Base-by-base conservation (phyloP, 2,113 vertebrate genomes). In the Dasypus novemcinctus region DNA sequence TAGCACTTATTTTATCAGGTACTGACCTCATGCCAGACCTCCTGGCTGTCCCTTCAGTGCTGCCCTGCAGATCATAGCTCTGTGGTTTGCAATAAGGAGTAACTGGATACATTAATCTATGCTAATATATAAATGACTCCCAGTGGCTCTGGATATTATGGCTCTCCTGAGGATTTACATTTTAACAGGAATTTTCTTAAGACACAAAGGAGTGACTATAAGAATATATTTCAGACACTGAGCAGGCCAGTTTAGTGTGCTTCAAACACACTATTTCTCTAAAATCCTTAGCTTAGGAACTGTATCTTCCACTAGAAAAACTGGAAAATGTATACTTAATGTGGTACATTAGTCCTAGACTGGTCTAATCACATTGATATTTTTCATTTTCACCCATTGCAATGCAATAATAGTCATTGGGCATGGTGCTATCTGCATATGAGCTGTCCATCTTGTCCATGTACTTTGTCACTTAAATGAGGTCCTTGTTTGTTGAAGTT, bases 171-270 rank as follows among this genome's bases (percentile, higher is more conserved):
- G 11, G 68, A 82, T 78, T 94, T 68, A 83, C 52, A 86, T 95
- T 96, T 95, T 87, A 93, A 95, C 36, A 86, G 64, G 5, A 5
- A 71, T 91, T 93, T 88, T 93, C 75, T 83, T 84, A 64, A 76
- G 43, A 64, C 49, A 91, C 49, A 87, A 94, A 90, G 33, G 72
- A 80, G 29, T 61, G 63, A 90, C 52, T 92, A 54, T 84, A 87
- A 81, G 63, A 41, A 18, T 0, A 59, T 10, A 89, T 61, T 93
- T 93, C 79, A 94, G 43, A 94, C 86, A 71, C 7, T 75, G 18
- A 91, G 27, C 25, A 79, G 57, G 25, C 29, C 5, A 87, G 83
- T 76, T 92, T 43, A 81, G 7, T 23, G 68, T 68, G 41, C 85
- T 89, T n/a, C 54, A 87, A 79, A 36, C 27, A 72, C 0, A 71